A percentile compares a stretch with the other conserved stretches of the same genome.
phyloP scores from a whole-genome alignment of 2,113 vertebrate genomes.

The Tauraco erythrolophus region DNA sequence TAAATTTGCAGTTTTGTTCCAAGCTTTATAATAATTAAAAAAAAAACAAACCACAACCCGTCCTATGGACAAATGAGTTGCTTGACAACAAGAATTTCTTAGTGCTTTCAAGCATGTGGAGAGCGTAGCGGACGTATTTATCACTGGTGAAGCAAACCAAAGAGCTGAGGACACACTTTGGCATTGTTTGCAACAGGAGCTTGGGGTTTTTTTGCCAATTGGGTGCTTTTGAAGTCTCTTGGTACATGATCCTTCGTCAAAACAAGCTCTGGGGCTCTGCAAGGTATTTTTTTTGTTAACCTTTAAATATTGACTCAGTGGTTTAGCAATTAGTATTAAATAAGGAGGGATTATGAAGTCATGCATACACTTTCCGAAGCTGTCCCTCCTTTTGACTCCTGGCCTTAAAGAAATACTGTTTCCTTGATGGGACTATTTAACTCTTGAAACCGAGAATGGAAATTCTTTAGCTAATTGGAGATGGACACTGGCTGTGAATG shows the following conservation, averaged over 20 bases:
- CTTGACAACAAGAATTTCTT: neutral
- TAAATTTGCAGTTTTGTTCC: conserved; percentile 31
- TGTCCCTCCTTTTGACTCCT: neutral
- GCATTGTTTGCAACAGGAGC: neutral
- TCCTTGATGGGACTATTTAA: neutral
- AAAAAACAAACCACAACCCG: no score
- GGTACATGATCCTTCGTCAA: neutral
- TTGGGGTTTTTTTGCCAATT: neutral
- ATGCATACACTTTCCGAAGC: neutral
- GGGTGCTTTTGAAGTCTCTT: neutral
- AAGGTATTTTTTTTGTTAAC: neutral
- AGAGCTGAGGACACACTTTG: neutral
- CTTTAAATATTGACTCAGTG: neutral
- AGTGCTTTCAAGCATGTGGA: neutral
- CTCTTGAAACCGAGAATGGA: neutral
- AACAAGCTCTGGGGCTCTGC: neutral
- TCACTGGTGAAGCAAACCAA: neutral
- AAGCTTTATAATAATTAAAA: neutral
- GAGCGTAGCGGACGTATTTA: rapidly evolving
- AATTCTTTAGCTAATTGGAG: neutral
- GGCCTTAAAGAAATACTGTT: neutral
- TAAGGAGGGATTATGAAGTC: neutral
- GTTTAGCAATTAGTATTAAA: neutral
- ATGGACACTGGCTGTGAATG: neutral
- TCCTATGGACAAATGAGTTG: neutral